Conservation (phyloP, 2,797 vertebrate genomes). For the Urosaurus nigricauda region DNA sequence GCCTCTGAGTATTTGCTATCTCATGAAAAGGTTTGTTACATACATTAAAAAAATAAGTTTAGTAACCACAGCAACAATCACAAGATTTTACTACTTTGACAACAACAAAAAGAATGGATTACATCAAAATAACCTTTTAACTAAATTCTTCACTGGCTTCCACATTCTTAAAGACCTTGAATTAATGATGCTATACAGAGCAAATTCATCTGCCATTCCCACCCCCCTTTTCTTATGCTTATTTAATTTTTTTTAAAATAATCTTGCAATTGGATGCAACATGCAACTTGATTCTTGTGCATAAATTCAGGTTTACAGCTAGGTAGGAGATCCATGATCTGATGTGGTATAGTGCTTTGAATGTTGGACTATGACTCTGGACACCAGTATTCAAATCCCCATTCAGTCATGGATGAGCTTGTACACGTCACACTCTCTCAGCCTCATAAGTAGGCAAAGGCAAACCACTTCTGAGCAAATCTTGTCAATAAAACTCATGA, state of each 20-base stretch:
- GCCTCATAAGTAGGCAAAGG: too few relatives aligned
- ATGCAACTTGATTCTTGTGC: background rate
- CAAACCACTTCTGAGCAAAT: too few relatives aligned
- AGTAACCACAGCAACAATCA: constrained; percentile 3
- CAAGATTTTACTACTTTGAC: background rate
- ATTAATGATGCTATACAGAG: background rate
- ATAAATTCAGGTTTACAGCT: background rate
- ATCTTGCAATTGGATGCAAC: background rate
- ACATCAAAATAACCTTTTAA: background rate
- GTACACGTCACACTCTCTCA: too few relatives aligned
- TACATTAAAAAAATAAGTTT: constrained; percentile 8
- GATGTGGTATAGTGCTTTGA: too few relatives aligned
- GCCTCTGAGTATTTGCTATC: background rate
- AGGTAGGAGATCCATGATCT: background rate
- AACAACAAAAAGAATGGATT: background rate
- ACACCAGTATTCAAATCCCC: background rate
- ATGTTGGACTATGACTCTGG: too few relatives aligned
- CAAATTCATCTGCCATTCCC: background rate
- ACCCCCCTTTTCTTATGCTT: background rate
- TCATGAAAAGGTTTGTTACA: background rate
- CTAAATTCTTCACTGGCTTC: background rate
- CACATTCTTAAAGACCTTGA: constrained; percentile 1
- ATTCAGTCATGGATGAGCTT: background rate
- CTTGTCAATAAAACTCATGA: too few relatives aligned
- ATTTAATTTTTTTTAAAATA: background rate